Conservation (phyloP, 2,888 invertebrate species). For the Chirona hameri region DNA sequence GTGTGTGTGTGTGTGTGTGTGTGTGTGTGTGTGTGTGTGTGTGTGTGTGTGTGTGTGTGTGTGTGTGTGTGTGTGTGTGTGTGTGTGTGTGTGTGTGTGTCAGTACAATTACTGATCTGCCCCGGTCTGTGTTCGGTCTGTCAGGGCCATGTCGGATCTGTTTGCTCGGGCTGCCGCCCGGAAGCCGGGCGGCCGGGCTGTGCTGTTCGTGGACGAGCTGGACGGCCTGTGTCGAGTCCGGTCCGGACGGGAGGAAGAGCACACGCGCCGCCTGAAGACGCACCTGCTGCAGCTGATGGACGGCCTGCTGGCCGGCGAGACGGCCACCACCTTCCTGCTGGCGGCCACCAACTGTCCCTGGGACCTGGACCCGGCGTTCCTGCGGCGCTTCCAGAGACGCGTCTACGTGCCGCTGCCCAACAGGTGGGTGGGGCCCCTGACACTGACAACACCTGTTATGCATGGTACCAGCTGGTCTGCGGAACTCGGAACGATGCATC, state of each 20-base stretch:
- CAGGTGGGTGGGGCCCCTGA: constrained; percentile 45
- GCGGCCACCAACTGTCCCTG: constrained; percentile 62
- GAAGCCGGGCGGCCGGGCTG: constrained; percentile 47
- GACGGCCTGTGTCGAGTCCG: constrained; percentile 57
- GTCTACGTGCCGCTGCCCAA: constrained; percentile 56
- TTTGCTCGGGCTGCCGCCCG: constrained; percentile 46
- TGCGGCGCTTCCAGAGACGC: constrained; percentile 56
- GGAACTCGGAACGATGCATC: too few species aligned
- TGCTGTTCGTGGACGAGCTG: constrained; percentile 60
- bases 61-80: too few species aligned
- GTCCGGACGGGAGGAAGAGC: constrained; percentile 52
- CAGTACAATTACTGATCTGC: too few species aligned
- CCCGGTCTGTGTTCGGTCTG: too few species aligned
- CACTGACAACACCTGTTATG: too few species aligned
- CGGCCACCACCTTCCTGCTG: constrained; percentile 48
- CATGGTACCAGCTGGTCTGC: too few species aligned
- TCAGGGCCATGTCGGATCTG: constrained; percentile 47
- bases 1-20: too few species aligned
- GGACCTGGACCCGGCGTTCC: constrained; percentile 59
- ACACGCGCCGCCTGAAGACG: constrained; percentile 54
- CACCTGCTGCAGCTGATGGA: constrained; percentile 57
- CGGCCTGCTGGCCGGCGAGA: constrained; percentile 42
- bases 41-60: too few species aligned
- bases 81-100: too few species aligned
- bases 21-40: too few species aligned